These are phyloP conservation scores for Agrochola lota DNA, from an alignment of 2,888 invertebrate species.

Conservation along the genomic window DNA sequence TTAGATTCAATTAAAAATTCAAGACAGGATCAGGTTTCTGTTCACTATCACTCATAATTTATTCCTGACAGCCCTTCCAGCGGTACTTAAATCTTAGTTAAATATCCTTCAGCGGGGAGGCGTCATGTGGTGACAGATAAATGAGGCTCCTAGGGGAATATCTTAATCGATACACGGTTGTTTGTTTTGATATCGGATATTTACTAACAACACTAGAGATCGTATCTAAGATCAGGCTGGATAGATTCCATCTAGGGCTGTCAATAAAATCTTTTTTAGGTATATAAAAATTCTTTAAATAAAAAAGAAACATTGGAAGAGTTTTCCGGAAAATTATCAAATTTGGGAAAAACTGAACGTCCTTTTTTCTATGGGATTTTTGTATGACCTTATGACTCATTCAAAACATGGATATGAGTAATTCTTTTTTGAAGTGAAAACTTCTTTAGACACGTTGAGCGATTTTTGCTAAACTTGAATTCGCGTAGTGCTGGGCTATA, in stretches of 20 bases:
- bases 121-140: conserved; percentile 59
- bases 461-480: too few relatives aligned
- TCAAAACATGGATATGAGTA: too few relatives aligned
- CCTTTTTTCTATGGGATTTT: too few relatives aligned
- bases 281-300: too few relatives aligned
- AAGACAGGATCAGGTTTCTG: conserved; percentile 26
- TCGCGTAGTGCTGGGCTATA: too few relatives aligned
- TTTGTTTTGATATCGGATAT: conserved; percentile 35
- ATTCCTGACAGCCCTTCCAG: conserved; percentile 43
- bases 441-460: too few relatives aligned
- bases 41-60: conserved; percentile 42
- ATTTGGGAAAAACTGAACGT: too few relatives aligned
- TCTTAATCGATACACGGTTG: conserved; percentile 45
- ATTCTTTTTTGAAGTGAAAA: too few relatives aligned
- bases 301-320: too few relatives aligned
- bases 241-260: background rate
- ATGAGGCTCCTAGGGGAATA: conserved; percentile 52
- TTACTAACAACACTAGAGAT: conserved; percentile 13
- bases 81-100: conserved; percentile 38
- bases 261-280: background rate
- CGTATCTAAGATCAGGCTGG: background rate
- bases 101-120: conserved; percentile 40
- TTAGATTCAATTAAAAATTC: conserved; percentile 53
- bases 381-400: too few relatives aligned
- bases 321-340: too few relatives aligned